Conservation (phyloP, 2,888 invertebrate species). For the Matsumyia berberina region DNA sequence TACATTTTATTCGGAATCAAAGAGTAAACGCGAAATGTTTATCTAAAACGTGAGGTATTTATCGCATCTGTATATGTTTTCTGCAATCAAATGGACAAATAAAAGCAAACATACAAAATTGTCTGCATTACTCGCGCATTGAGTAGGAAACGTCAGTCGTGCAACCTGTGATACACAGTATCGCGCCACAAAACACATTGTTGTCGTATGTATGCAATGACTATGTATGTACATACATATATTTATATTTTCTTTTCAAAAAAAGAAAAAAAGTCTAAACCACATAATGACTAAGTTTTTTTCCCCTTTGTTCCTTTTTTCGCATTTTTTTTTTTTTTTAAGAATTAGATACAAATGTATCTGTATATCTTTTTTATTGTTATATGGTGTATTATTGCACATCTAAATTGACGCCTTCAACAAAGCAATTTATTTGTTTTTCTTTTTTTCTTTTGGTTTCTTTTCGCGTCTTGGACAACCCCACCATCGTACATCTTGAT, state of each 20-base stretch:
- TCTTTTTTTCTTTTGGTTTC: not conserved
- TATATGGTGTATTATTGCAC: constrained; percentile 36
- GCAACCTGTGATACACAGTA: constrained; percentile 29
- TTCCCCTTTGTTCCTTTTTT: constrained; percentile 15
- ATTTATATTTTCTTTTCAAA: constrained; percentile 17
- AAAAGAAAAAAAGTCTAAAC: constrained; percentile 17
- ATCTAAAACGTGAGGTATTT: too few relatives aligned
- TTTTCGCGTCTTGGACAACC: constrained; percentile 26
- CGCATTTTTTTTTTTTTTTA: constrained; percentile 38
- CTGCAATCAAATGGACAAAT: too few relatives aligned
- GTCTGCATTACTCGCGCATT: too few relatives aligned
- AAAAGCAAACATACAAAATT: too few relatives aligned
- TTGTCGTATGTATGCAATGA: constrained; percentile 20
- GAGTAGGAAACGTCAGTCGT: not conserved
- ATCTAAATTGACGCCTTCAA: constrained; percentile 67
- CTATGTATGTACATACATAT: constrained; percentile 2
- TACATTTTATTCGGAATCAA: too few relatives aligned
- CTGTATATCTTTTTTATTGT: constrained; percentile 16
- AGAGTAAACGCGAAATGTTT: too few relatives aligned
- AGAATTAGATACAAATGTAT: constrained; percentile 44
- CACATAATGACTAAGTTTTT: constrained; percentile 58
- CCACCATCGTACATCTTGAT: constrained; percentile 36
- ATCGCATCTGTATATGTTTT: too few relatives aligned
- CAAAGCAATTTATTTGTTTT: constrained; percentile 30
- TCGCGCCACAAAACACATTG: constrained; percentile 39